phyloP scores from a whole-genome alignment of 2,888 invertebrate species.

The Diabrotica balteata region DNA sequence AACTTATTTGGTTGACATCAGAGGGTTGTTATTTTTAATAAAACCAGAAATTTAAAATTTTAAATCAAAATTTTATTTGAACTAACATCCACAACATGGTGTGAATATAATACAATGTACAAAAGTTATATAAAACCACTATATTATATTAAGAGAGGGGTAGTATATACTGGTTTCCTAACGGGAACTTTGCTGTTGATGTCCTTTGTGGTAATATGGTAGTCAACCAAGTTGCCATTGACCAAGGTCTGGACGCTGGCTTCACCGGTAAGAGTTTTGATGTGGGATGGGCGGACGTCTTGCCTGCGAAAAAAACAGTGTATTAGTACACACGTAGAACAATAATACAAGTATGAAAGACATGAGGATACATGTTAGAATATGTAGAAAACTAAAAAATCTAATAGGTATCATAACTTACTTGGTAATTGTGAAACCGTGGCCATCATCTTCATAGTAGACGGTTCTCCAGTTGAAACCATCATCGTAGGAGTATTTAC shows the following conservation, averaged over 20 bases:
- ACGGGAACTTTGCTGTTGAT: conserved; percentile 29
- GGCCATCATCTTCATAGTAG: conserved; percentile 66
- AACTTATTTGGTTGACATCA: too few relatives aligned
- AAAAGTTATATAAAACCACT: too few relatives aligned
- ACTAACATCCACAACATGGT: too few relatives aligned
- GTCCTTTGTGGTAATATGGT: conserved; percentile 57
- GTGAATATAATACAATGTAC: too few relatives aligned
- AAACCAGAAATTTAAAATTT: too few relatives aligned
- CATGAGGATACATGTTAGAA: too few relatives aligned
- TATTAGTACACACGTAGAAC: too few relatives aligned
- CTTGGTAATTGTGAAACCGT: conserved; percentile 66
- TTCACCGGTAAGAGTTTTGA: conserved; percentile 56
- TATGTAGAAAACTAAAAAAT: too few relatives aligned
- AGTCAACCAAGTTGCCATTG: conserved; percentile 53
- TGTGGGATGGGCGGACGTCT: conserved; percentile 57
- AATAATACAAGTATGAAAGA: too few relatives aligned
- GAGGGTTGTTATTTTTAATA: too few relatives aligned
- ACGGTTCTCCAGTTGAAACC: conserved; percentile 64
- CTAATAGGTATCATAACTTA: conserved; percentile 46
- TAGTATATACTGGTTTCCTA: background rate
- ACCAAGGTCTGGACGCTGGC: conserved; percentile 55
- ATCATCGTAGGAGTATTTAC: conserved; percentile 66
- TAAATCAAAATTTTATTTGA: too few relatives aligned
- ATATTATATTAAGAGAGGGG: too few relatives aligned
- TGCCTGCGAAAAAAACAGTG: conserved; percentile 50